phyloP scores from a whole-genome alignment of 1,140 invertebrate genomes.

The Drosophila sturtevanti region DNA sequence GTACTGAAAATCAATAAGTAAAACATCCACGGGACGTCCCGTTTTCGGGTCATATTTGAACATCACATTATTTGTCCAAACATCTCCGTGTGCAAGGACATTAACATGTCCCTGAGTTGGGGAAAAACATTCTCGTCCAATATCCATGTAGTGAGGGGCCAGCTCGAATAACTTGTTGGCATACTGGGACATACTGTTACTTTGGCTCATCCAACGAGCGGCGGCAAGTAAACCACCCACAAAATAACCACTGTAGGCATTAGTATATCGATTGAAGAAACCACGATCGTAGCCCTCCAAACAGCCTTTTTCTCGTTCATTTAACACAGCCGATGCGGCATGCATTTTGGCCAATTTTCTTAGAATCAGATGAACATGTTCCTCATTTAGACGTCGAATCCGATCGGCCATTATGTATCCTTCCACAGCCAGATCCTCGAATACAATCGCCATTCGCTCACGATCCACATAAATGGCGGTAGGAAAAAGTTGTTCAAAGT shows the following conservation, averaged over 20 bases:
- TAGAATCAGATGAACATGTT: slow-evolving; percentile 84
- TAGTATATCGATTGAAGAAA: slow-evolving; percentile 73
- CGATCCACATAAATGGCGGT: slow-evolving; percentile 66
- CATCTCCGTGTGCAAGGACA: slow-evolving; percentile 87
- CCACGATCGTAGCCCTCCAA: slow-evolving; percentile 72
- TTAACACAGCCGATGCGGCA: slow-evolving; percentile 83
- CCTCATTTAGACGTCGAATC: slow-evolving; percentile 84
- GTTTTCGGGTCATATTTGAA: slow-evolving; percentile 84
- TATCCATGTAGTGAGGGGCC: slow-evolving; percentile 72
- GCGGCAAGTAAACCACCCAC: slow-evolving; percentile 63
- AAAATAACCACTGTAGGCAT: slow-evolving; percentile 71
- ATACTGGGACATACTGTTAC: slow-evolving; percentile 33
- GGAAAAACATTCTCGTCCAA: slow-evolving; percentile 63
- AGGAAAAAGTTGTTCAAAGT: slow-evolving; percentile 66
- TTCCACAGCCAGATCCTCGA: slow-evolving; percentile 65
- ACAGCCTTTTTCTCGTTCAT: slow-evolving; percentile 55
- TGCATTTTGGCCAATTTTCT: slow-evolving; percentile 85
- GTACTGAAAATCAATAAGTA: slow-evolving; percentile 81
- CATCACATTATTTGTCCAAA: slow-evolving; percentile 88
- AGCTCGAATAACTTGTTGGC: slow-evolving; percentile 66
- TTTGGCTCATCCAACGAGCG: slow-evolving; percentile 61
- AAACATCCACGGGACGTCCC: slow-evolving; percentile 83
- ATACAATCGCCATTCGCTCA: slow-evolving; percentile 63
- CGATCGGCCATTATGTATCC: slow-evolving; percentile 84
- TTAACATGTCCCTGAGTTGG: slow-evolving; percentile 83